A percentile compares a stretch with the other conserved stretches of the same genome.
Conservation (phyloP, 2,797 vertebrate species). For the Scolopax bukidnonensis region DNA sequence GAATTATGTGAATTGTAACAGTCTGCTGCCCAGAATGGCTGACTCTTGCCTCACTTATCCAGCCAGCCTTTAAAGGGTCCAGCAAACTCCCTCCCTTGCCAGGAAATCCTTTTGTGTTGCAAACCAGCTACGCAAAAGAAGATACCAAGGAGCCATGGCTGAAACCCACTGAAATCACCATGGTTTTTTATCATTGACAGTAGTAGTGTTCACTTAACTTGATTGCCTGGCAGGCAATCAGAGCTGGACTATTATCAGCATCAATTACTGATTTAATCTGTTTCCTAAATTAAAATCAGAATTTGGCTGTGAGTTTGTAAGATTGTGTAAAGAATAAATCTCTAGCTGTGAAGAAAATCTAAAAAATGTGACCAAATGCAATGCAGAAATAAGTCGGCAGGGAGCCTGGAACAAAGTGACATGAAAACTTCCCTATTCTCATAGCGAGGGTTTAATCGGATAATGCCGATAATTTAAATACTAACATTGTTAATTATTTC, state of each 20-base stretch:
- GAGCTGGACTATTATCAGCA: background rate
- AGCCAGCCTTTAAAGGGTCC: background rate
- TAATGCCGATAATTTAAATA: conserved; percentile 56
- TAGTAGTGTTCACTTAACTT: background rate
- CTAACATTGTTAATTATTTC: conserved; percentile 70
- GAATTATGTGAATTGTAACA: background rate
- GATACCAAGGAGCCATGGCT: background rate
- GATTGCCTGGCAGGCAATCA: background rate
- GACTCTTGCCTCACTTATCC: background rate
- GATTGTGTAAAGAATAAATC: background rate
- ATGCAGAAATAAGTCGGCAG: conserved; percentile 4
- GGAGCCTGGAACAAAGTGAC: conserved; percentile 47
- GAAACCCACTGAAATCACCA: background rate
- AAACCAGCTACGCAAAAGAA: background rate
- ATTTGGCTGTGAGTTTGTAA: background rate
- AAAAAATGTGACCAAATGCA: conserved; percentile 50
- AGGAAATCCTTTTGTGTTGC: background rate
- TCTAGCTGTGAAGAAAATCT: background rate
- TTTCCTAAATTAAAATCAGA: background rate
- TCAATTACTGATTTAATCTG: background rate
- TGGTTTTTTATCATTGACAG: accelerated
- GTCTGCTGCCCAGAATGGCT: background rate
- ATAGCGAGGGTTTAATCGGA: conserved; percentile 59
- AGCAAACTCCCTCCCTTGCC: background rate
- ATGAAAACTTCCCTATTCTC: conserved; percentile 60